These are phyloP conservation scores for Gastrophysa polygoni DNA, from an alignment of 2,888 invertebrate genomes.

Conservation along the genomic window DNA sequence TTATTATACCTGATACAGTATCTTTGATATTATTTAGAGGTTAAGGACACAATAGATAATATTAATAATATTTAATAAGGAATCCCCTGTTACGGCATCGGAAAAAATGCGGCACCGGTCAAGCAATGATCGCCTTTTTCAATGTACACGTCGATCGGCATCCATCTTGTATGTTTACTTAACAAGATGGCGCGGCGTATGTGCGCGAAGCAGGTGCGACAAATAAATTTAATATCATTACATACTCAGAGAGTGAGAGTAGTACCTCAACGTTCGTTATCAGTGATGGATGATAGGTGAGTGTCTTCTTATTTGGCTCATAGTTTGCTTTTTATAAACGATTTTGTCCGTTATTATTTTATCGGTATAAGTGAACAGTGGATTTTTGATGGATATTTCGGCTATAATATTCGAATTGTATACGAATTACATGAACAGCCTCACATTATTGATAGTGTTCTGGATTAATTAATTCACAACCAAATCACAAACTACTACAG, in stretches of 20 bases:
- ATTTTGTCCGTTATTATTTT: too few relatives aligned
- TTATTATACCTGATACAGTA: constrained; percentile 48
- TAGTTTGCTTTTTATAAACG: too few relatives aligned
- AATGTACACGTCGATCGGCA: too few relatives aligned
- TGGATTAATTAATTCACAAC: too few relatives aligned
- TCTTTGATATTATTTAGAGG: constrained; percentile 48
- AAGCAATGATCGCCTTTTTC: too few relatives aligned
- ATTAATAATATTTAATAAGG: constrained; percentile 54
- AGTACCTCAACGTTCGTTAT: constrained; percentile 12
- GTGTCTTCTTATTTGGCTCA: neutral
- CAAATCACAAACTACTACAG: too few relatives aligned
- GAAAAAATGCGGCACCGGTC: constrained; percentile 13
- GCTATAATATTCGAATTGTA: too few relatives aligned
- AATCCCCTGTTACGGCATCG: constrained; percentile 40
- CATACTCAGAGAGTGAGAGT: constrained; percentile 20
- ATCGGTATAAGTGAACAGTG: too few relatives aligned
- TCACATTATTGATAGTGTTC: too few relatives aligned
- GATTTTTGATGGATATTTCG: too few relatives aligned
- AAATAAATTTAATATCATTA: constrained; percentile 27
- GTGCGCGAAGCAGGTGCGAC: constrained; percentile 31
- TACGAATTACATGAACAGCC: too few relatives aligned
- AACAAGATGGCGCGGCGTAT: constrained; percentile 42
- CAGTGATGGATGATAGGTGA: constrained; percentile 24
- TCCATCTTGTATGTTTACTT: constrained; percentile 43
- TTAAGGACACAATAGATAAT: constrained; percentile 52